Evolutionary conservation across 1,140 invertebrate species (phyloP), one percentile per base, ranked within the genome.

Genomic region (Stegodyphus mimosarum): DNA sequence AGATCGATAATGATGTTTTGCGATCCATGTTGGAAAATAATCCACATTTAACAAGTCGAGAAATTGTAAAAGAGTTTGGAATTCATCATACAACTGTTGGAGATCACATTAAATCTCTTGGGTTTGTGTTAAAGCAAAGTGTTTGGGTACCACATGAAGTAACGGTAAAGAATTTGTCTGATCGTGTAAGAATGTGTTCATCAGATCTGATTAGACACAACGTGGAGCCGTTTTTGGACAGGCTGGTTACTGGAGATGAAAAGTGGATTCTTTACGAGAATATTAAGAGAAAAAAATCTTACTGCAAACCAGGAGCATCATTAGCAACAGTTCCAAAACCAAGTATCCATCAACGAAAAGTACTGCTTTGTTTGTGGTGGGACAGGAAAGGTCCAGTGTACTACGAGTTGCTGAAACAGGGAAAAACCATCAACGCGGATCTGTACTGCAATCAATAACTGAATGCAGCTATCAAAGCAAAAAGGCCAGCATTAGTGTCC

Each of bases 51-150:
- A 60, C 55, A 60, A 60, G 55, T 60, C 55, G 55, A 15, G 55
- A 60, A 60, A 60, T 60, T 60, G 55, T 5, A 60, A 5, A 60
- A 60, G 55, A 60, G 55, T 15, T 60, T 60, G 55, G 15, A 1
- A 60, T 60, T 60, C 55, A 60, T 60, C 55, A 60, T 60, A 60
- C 55, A 60, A 60, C 55, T 60, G 55, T 60, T 60, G 55, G n/a
- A 74, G 52, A 74, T 74, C 72, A 60, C 52, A 74, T 74, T 74
- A 74, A 74, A 74, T 74, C 51, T 74, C 72, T 74, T 74, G 51
- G 15, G 72, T 74, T 74, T 74, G 72, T 55, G 72, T 74, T 74
- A 74, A 74, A 74, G 72, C 72, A 55, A 74, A 74, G 72, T 74
- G 72, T 74, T 74, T 74, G 72, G 72, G 51, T 74, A 55, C 72